Evolutionary conservation across 2,888 invertebrate genomes (phyloP).

Genomic region (Leptothorax acervorum): DNA sequence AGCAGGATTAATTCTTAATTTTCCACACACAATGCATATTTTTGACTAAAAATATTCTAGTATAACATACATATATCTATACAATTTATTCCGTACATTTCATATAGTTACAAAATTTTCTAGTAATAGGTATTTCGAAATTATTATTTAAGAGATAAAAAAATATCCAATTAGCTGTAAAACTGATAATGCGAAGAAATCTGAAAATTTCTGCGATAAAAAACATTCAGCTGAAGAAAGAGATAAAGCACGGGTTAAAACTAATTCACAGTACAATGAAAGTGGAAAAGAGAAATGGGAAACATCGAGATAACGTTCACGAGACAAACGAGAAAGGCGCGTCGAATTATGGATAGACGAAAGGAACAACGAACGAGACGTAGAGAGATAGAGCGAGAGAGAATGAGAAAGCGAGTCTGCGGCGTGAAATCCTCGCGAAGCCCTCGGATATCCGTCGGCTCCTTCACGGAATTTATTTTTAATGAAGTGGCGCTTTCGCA

Average conservation of each 20-base stretch:
- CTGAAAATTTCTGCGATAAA: neutral
- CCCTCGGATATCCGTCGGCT: conserved; percentile 85
- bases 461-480: conserved; percentile 87
- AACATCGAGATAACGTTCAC: conserved; percentile 46
- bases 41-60: neutral
- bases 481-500: conserved; percentile 85
- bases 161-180: neutral
- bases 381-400: conserved; percentile 31
- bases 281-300: conserved; percentile 49
- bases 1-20: conserved; percentile 1
- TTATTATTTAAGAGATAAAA: neutral
- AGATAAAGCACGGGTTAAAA: neutral
- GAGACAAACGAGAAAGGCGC: conserved; percentile 37
- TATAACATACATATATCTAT: too few species aligned
- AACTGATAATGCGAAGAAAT: conserved; percentile 9
- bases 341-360: conserved; percentile 77
- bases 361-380: conserved; percentile 16
- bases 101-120: neutral
- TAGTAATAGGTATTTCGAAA: neutral
- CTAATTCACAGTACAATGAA: conserved; percentile 24
- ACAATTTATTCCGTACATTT: neutral
- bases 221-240: neutral
- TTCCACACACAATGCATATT: neutral
- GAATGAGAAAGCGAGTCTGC: conserved; percentile 63
- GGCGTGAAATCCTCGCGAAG: conserved; percentile 85